phyloP scores from a whole-genome alignment of 1,140 invertebrate genomes.

The Brachionus plicatilis region DNA sequence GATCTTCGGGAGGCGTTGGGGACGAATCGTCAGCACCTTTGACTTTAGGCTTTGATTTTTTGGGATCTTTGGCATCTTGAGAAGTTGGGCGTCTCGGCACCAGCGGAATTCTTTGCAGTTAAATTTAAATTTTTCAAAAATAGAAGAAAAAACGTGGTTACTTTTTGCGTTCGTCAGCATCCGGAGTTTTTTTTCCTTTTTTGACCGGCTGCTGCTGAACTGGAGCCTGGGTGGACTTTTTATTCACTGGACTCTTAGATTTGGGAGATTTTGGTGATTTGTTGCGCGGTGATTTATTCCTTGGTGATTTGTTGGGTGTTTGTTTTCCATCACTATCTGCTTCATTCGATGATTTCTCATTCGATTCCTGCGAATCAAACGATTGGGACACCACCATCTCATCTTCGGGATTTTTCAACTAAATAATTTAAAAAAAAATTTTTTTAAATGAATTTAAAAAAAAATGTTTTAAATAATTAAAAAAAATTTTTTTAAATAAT shows the following conservation, averaged over 20 bases:
- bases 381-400: background rate
- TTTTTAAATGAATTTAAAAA: too few species aligned
- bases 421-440: background rate
- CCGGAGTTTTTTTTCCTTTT: slow-evolving; percentile 42
- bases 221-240: slow-evolving; percentile 42
- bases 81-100: slow-evolving; percentile 47
- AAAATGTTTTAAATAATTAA: background rate
- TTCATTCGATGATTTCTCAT: background rate
- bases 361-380: background rate
- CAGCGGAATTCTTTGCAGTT: slow-evolving; percentile 49
- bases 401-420: slow-evolving; percentile 10
- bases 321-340: background rate
- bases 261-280: slow-evolving; percentile 45
- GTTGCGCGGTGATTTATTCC: slow-evolving; percentile 45
- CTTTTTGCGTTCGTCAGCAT: slow-evolving; percentile 8
- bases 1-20: slow-evolving; percentile 48
- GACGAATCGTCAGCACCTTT: slow-evolving; percentile 44
- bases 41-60: slow-evolving; percentile 41
- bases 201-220: slow-evolving; percentile 45
- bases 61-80: slow-evolving; percentile 41
- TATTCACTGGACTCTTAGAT: slow-evolving; percentile 3
- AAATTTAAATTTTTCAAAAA: background rate
- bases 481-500: background rate
- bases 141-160: background rate
- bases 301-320: slow-evolving; percentile 44